Percentiles rank a stretch among this genome's conserved stretches.
phyloP scores from a whole-genome alignment of 2,888 invertebrate species.

The Sylvicola fuscatus region DNA sequence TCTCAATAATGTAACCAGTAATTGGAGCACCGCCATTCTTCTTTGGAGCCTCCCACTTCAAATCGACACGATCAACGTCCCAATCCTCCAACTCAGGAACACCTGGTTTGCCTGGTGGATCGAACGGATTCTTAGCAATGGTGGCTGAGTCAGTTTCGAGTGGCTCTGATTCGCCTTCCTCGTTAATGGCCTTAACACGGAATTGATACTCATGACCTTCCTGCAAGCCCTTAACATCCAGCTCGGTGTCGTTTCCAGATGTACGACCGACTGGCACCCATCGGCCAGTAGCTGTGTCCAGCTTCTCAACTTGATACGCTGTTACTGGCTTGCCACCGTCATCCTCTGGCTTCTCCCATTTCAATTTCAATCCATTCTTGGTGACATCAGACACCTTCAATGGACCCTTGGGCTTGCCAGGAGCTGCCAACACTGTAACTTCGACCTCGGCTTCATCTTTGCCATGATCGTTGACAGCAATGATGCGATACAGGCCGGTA shows the following conservation, averaged over 20 bases:
- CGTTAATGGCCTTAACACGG: conserved; percentile 81
- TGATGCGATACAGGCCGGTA: conserved; percentile 76
- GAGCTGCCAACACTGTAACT: conserved; percentile 67
- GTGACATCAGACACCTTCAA: conserved; percentile 74
- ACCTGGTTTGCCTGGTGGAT: conserved; percentile 71
- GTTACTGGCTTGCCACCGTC: conserved; percentile 86
- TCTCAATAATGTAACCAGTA: conserved; percentile 90
- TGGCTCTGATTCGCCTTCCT: conserved; percentile 88
- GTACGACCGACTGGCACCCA: conserved; percentile 89
- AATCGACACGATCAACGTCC: conserved; percentile 72
- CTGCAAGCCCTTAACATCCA: conserved; percentile 73
- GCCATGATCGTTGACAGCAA: conserved; percentile 80
- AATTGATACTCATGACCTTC: conserved; percentile 90
- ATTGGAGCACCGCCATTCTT: conserved; percentile 95
- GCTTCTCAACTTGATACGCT: conserved; percentile 85
- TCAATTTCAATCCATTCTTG: conserved; percentile 72
- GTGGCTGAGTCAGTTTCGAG: conserved; percentile 75
- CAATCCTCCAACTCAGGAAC: conserved; percentile 73
- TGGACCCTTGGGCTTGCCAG: conserved; percentile 74
- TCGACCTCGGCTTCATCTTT: conserved; percentile 86
- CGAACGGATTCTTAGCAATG: conserved; percentile 91
- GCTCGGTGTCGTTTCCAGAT: conserved; percentile 56
- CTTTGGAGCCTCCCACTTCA: conserved; percentile 86
- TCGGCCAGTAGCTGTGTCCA: conserved; percentile 76
- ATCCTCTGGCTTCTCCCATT: conserved; percentile 88